Evolutionary conservation across 64 coral and sea anemone genomes (phyloP), one percentile per base, ranked within the genome.

Genomic region (Astreopora myriophthalma): DNA sequence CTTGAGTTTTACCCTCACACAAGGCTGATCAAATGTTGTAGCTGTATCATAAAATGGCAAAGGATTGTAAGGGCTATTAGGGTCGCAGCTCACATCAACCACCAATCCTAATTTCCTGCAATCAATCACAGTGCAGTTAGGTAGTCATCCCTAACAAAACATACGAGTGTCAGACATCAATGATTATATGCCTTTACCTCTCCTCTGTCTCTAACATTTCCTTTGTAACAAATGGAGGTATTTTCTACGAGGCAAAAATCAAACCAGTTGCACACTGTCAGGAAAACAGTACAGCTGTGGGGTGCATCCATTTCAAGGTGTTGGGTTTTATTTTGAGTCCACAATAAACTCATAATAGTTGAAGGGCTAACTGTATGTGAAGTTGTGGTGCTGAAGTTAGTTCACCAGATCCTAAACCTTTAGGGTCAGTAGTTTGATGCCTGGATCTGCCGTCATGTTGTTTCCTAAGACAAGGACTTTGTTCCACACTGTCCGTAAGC

Each of bases 71-170:
- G 91, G 72, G 77, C 34, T 93, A 8, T 58, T 69, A 20, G 51
- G 58, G 78, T 93, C 91, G 25, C 91, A 93, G 19, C 91, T 93
- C 3, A 93, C 91, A 71, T 93, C 91, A 63, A 93, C 91, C 28
- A 93, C 91, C 36, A 93, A 28, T 35, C 69, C 86, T 25, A 93
- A 28, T 16, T 71, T 64, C 71, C 91, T 93, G 40, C 22, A 28
- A 83, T 73, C 27, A 74, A 34, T 46, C 57, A 39, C 1, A 81
- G 1, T 25, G 6, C 26, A 44, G 9, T 48, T 58, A 62, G 13
- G 34, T 55, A 55, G 3, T 55, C n/a, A n/a, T n/a, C n/a, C n/a
- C n/a, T n/a, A n/a, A 52, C 34, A 85, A 10, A 57, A 51, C 13
- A 57, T 51, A 12, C 55, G 44, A 31, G 25, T 30, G 28, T 52